phyloP scores from a whole-genome alignment of 2,797 vertebrate species.

The Malurus splendens region DNA sequence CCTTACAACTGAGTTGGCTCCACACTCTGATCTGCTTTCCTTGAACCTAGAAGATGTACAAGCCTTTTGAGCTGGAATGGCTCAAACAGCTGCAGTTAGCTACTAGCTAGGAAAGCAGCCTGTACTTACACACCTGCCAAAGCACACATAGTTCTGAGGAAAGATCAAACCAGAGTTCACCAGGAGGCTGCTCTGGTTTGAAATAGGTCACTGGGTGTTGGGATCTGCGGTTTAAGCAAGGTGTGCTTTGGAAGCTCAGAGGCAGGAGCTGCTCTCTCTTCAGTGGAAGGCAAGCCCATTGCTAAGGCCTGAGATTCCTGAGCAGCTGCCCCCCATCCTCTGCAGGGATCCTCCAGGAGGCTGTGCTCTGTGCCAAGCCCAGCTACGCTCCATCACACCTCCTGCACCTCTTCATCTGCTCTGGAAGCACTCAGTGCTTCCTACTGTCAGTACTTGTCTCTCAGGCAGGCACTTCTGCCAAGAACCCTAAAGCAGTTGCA shows the following conservation, averaged over 20 bases:
- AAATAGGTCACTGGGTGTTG: background rate
- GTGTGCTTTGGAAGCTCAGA: background rate
- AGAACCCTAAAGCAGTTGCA: slow-evolving; percentile 24
- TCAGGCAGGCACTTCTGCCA: slow-evolving; percentile 16
- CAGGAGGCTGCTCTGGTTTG: background rate
- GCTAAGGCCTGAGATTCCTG: background rate
- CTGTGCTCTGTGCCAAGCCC: background rate
- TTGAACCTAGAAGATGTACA: background rate
- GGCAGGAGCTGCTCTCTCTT: background rate
- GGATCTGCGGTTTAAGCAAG: background rate
- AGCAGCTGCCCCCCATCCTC: background rate
- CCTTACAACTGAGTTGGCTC: background rate
- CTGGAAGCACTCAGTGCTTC: background rate
- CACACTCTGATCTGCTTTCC: background rate
- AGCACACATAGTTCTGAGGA: background rate
- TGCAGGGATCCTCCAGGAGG: background rate
- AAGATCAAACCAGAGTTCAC: background rate
- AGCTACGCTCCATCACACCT: background rate
- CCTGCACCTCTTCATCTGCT: background rate
- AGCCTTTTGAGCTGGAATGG: background rate
- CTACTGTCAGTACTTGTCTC: slow-evolving; percentile 25
- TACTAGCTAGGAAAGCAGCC: background rate
- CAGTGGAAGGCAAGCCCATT: background rate
- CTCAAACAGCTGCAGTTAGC: background rate
- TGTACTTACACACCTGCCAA: background rate